Conservation (phyloP, 2,888 invertebrate genomes). For the Automeris io region DNA sequence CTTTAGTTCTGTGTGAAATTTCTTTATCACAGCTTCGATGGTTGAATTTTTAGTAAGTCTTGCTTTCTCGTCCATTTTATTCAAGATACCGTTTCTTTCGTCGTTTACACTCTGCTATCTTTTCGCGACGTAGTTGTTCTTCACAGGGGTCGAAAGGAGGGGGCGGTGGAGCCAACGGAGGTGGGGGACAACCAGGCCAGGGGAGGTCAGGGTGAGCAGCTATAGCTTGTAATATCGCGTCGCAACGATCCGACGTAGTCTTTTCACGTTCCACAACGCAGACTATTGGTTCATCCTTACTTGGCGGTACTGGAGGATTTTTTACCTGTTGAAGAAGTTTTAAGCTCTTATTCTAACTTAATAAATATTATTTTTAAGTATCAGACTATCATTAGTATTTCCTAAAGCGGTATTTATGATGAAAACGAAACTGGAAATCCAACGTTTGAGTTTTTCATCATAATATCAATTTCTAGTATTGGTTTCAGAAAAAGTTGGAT, state of each 20-base stretch:
- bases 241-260: slow-evolving; percentile 37
- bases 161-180: slow-evolving; percentile 34
- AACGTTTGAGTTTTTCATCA: too few species aligned
- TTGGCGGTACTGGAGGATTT: slow-evolving; percentile 29
- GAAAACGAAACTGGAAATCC: too few species aligned
- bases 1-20: slow-evolving; percentile 20
- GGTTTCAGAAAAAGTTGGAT: too few species aligned
- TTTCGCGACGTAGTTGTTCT: slow-evolving; percentile 24
- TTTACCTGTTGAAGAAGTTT: too few species aligned
- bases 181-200: slow-evolving; percentile 35
- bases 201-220: slow-evolving; percentile 27
- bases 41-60: neutral
- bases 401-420: too few species aligned
- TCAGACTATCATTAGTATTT: too few species aligned
- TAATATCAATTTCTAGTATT: too few species aligned
- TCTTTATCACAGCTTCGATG: slow-evolving; percentile 20
- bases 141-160: slow-evolving; percentile 39
- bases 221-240: slow-evolving; percentile 23
- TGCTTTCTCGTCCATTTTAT: slow-evolving; percentile 33
- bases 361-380: too few species aligned
- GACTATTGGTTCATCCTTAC: slow-evolving; percentile 19
- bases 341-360: too few species aligned
- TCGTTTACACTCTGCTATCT: slow-evolving; percentile 31
- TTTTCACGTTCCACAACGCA: slow-evolving; percentile 32
- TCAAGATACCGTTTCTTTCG: slow-evolving; percentile 41